A percentile compares a stretch with the other conserved stretches of the same genome.
Evolutionary conservation across 2,113 vertebrate genomes (phyloP).

Genomic region (Osmerus eperlanus): DNA sequence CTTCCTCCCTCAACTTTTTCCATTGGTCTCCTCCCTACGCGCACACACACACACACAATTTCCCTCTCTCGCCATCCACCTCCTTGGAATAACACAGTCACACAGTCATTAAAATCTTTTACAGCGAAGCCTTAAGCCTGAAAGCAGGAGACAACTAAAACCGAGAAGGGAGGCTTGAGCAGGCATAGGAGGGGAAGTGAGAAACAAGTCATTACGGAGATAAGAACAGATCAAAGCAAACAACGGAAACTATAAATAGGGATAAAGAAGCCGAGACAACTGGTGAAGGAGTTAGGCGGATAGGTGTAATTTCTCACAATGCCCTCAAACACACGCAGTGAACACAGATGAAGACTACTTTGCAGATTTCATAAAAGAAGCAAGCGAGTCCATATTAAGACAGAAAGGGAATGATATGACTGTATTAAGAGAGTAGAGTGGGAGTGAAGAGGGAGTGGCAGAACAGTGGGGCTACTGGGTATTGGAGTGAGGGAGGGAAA

Average conservation of each 20-base stretch:
- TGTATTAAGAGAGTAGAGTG: slow-evolving; percentile 36
- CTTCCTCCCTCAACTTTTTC: slow-evolving; percentile 43
- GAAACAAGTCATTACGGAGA: slow-evolving; percentile 31
- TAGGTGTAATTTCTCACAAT: slow-evolving; percentile 5
- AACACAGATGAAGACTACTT: too few species aligned
- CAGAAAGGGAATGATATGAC: slow-evolving; percentile 42
- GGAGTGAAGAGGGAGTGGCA: slow-evolving; percentile 31
- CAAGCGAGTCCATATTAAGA: background rate
- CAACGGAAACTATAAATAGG: slow-evolving; percentile 11
- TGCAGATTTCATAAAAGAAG: too few species aligned
- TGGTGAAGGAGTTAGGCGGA: background rate
- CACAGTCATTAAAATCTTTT: slow-evolving; percentile 30
- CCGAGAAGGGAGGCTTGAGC: background rate
- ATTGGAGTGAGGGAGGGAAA: slow-evolving; percentile 35
- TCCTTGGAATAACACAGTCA: slow-evolving; percentile 39
- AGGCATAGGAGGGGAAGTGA: background rate
- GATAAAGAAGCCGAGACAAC: background rate
- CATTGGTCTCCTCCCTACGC: slow-evolving; percentile 25
- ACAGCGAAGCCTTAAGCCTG: slow-evolving; percentile 15
- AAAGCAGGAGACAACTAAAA: slow-evolving; percentile 26
- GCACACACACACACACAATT: slow-evolving; percentile 17
- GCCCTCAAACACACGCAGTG: background rate
- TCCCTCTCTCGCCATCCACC: slow-evolving; percentile 20
- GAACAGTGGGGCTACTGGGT: slow-evolving; percentile 18
- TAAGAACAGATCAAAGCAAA: slow-evolving; percentile 34